Conservation (phyloP, 1,140 invertebrate species). For the Phthorimaea operculella region DNA sequence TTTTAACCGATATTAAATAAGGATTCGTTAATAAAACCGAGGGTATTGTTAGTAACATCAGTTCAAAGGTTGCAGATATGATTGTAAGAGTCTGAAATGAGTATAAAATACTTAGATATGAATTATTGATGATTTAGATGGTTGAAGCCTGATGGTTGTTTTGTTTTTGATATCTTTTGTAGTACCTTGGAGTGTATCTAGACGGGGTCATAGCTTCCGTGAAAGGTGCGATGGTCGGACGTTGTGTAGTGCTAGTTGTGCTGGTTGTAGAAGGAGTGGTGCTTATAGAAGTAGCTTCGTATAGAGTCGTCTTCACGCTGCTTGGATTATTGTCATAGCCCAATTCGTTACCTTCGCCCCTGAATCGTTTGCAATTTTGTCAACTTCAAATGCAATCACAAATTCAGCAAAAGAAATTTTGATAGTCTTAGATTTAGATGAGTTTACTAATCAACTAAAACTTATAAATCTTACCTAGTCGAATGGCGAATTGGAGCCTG, state of each 20-base stretch:
- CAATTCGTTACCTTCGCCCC: conserved; percentile 69
- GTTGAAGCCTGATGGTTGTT: conserved; percentile 39
- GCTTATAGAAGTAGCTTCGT: conserved; percentile 57
- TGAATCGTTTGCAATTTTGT: conserved; percentile 31
- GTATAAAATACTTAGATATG: conserved; percentile 13
- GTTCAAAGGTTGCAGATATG: conserved; percentile 36
- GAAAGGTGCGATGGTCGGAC: conserved; percentile 59
- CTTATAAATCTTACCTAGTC: conserved; percentile 46
- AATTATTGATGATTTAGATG: conserved; percentile 27
- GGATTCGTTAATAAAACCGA: background rate
- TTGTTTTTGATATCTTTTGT: conserved; percentile 57
- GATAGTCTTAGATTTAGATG: background rate
- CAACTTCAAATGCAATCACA: background rate
- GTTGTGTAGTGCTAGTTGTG: conserved; percentile 54
- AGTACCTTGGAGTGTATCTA: conserved; percentile 70
- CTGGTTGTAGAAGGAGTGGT: conserved; percentile 51
- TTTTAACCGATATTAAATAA: conserved; percentile 28
- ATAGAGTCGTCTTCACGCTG: conserved; percentile 59
- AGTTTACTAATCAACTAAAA: background rate
- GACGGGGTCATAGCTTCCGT: conserved; percentile 61
- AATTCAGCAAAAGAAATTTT: background rate
- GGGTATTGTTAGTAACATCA: conserved; percentile 21
- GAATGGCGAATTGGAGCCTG: conserved; percentile 58
- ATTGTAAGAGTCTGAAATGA: conserved; percentile 9
- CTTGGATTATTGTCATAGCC: conserved; percentile 63